Evolutionary conservation across 1,140 invertebrate genomes (phyloP).

Genomic region (Globodera ellingtonae): DNA sequence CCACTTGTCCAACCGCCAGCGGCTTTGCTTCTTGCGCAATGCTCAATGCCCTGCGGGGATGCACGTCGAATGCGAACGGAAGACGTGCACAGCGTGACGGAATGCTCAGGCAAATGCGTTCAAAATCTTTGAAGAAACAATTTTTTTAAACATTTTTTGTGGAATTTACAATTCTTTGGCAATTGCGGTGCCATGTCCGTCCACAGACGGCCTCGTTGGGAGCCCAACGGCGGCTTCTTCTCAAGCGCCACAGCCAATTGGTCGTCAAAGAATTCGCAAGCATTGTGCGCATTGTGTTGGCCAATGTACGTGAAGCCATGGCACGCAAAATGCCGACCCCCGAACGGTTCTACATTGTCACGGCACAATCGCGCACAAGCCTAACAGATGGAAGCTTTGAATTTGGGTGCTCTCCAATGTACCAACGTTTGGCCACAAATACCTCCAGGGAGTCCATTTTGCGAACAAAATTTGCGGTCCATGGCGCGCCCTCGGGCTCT

Average conservation of each 20-base stretch:
- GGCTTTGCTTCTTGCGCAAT: background rate
- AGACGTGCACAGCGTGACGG: background rate
- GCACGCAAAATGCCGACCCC: constrained; percentile 21
- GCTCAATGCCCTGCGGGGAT: constrained; percentile 14
- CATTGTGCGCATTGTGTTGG: constrained; percentile 18
- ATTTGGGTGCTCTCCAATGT: too few relatives aligned
- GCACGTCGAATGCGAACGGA: constrained; percentile 21
- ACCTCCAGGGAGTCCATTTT: constrained; percentile 36
- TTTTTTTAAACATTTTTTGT: background rate
- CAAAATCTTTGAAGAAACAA: constrained; percentile 18
- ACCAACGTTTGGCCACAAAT: background rate
- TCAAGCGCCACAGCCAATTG: constrained; percentile 5
- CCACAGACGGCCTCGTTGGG: background rate
- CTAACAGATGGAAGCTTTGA: background rate
- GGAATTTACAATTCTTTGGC: background rate
- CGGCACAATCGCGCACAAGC: constrained; percentile 27
- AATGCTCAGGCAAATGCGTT: constrained; percentile 13
- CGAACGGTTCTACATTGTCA: constrained; percentile 23
- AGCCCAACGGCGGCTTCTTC: constrained; percentile 18
- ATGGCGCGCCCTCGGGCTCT: constrained; percentile 1
- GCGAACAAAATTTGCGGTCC: constrained; percentile 29
- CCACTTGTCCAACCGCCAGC: constrained; percentile 9
- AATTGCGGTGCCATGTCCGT: background rate
- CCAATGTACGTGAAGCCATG: constrained; percentile 34
- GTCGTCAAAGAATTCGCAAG: constrained; percentile 36